Conservation (phyloP, 2,888 invertebrate species). For the Anthophora plumipes region DNA sequence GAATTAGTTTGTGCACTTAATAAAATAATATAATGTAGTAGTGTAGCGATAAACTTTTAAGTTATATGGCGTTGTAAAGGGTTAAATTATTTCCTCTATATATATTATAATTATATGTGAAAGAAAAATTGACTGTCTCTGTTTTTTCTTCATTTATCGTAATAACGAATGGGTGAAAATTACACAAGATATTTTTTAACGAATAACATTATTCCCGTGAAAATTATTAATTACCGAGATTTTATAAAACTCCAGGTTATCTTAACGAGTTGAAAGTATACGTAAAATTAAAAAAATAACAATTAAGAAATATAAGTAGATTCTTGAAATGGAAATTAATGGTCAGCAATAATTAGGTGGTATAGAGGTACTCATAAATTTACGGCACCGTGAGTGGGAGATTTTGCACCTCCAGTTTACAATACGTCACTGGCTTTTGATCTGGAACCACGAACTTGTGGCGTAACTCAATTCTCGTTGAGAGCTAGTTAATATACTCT, state of each 20-base stretch:
- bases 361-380: conserved; percentile 9
- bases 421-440: conserved; percentile 65
- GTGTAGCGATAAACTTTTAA: no score
- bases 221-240: neutral
- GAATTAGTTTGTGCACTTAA: no score
- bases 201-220: no score
- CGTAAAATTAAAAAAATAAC: neutral
- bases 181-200: no score
- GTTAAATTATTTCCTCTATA: no score
- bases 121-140: neutral
- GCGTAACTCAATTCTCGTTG: conserved; percentile 70
- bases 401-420: conserved; percentile 64
- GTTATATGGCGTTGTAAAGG: no score
- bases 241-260: neutral
- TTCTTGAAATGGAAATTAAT: neutral
- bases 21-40: no score
- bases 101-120: no score
- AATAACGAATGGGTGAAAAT: neutral
- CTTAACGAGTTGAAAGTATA: neutral
- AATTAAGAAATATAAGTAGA: neutral
- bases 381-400: conserved; percentile 7
- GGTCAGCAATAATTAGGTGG: neutral
- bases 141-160: neutral
- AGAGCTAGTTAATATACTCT: conserved; percentile 70
- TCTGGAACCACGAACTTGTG: conserved; percentile 56